phyloP scores from a whole-genome alignment of 2,888 invertebrate genomes.

The Drosophila bunnanda region DNA sequence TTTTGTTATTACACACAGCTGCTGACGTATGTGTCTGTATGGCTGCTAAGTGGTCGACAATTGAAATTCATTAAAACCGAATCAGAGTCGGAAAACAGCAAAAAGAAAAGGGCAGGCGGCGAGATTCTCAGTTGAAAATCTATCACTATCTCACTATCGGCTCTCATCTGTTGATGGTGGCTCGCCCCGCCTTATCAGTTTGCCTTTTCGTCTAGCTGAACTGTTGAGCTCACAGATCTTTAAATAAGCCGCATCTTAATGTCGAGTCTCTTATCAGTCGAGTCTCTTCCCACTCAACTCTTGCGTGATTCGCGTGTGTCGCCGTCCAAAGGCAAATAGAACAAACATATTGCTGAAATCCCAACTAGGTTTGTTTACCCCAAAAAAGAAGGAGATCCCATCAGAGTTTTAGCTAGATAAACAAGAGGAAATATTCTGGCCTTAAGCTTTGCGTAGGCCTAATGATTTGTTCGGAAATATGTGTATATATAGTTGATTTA shows the following conservation, averaged over 20 bases:
- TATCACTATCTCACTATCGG: slow-evolving; percentile 10
- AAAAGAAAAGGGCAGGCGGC: neutral
- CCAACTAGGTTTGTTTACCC: slow-evolving; percentile 28
- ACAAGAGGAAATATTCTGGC: neutral
- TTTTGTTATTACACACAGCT: slow-evolving; percentile 33
- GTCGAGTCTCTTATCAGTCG: slow-evolving; percentile 30
- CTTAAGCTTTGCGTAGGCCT: slow-evolving; percentile 14
- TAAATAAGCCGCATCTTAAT: neutral
- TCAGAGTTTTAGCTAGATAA: slow-evolving; percentile 2
- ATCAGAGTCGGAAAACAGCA: slow-evolving; percentile 36
- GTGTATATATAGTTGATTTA: slow-evolving; percentile 12
- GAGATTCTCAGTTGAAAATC: slow-evolving; percentile 11
- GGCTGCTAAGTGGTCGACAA: slow-evolving; percentile 47
- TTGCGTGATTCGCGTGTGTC: slow-evolving; percentile 33
- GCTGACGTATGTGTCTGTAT: slow-evolving; percentile 41
- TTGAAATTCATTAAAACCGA: slow-evolving; percentile 55
- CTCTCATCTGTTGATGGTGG: slow-evolving; percentile 14
- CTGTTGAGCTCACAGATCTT: slow-evolving; percentile 13
- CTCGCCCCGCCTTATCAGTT: slow-evolving; percentile 29
- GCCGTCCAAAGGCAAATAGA: slow-evolving; percentile 36
- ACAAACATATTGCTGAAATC: slow-evolving; percentile 10
- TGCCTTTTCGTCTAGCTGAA: slow-evolving; percentile 33
- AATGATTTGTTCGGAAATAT: neutral
- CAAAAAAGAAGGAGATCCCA: neutral
- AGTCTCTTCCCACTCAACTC: slow-evolving; percentile 25